phyloP scores from a whole-genome alignment of 2,888 invertebrate genomes.

The Phyllotreta striolata region DNA sequence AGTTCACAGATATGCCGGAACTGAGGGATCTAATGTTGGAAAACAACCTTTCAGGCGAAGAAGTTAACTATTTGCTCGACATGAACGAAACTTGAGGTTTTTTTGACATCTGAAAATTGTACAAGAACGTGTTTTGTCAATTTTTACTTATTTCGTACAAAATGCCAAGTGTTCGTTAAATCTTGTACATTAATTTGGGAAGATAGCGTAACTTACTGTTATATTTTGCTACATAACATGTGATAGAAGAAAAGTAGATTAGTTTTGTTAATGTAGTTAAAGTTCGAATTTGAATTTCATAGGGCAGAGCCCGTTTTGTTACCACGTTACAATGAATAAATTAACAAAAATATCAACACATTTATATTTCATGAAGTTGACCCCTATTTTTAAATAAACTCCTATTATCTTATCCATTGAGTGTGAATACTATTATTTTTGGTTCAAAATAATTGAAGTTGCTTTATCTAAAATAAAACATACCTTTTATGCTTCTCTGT shows the following conservation, averaged over 20 bases:
- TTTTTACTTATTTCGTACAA: neutral
- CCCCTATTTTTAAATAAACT: neutral
- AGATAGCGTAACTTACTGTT: neutral
- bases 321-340: neutral
- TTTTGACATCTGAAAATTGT: neutral
- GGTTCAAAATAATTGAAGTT: too few relatives aligned
- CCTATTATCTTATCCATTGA: too few relatives aligned
- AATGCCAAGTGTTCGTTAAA: neutral
- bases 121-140: slow-evolving; percentile 11
- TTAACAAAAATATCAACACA: neutral
- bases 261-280: slow-evolving; percentile 12
- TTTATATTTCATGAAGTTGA: neutral
- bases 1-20: slow-evolving; percentile 31
- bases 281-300: slow-evolving; percentile 5
- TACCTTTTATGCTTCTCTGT: too few relatives aligned
- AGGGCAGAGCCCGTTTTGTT: slow-evolving; percentile 12
- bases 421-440: too few relatives aligned
- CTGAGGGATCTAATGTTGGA: slow-evolving; percentile 32
- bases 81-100: slow-evolving; percentile 15
- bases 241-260: slow-evolving; percentile 8
- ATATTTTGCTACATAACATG: slow-evolving; percentile 9
- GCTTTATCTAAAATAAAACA: too few relatives aligned
- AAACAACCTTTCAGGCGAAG: slow-evolving; percentile 33
- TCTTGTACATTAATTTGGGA: slow-evolving; percentile 1
- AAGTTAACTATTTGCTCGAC: slow-evolving; percentile 34